These are phyloP conservation scores for Ganaspis sp. DNA, from an alignment of 1,140 invertebrate genomes.

Conservation along the genomic window DNA sequence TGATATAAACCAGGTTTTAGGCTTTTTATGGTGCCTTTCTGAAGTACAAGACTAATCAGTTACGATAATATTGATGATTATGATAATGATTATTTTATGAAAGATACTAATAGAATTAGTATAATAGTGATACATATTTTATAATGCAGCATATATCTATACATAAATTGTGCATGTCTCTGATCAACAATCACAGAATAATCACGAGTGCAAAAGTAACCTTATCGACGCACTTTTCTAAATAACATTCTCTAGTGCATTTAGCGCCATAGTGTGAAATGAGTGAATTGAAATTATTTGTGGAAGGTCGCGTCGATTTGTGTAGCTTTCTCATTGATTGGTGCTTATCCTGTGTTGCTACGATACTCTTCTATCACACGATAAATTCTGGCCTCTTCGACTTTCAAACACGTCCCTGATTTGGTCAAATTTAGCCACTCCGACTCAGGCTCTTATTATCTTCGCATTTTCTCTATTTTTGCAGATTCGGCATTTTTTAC, in stretches of 20 bases:
- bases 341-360: constrained; percentile 30
- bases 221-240: not conserved
- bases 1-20: constrained; percentile 64
- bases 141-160: not conserved
- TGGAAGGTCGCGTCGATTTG: not conserved
- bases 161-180: not conserved
- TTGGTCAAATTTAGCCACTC: constrained; percentile 40
- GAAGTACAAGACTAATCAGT: constrained; percentile 59
- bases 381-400: constrained; percentile 40
- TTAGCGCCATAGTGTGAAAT: not conserved
- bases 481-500: constrained; percentile 70
- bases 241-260: not conserved
- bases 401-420: constrained; percentile 24
- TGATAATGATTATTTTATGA: constrained; percentile 40
- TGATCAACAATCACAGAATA: constrained; percentile 11
- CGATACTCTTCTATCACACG: constrained; percentile 34
- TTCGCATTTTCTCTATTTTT: constrained; percentile 67
- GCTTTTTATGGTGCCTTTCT: constrained; percentile 71
- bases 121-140: constrained; percentile 10
- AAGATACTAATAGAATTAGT: constrained; percentile 38
- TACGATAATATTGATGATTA: constrained; percentile 47
- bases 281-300: not conserved
- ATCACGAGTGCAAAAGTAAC: not conserved
- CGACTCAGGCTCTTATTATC: constrained; percentile 54
- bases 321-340: not conserved